Percentiles rank a stretch among this genome's conserved stretches.
phyloP scores from a whole-genome alignment of 2,888 invertebrate species.

The Tetragonula carbonaria region DNA sequence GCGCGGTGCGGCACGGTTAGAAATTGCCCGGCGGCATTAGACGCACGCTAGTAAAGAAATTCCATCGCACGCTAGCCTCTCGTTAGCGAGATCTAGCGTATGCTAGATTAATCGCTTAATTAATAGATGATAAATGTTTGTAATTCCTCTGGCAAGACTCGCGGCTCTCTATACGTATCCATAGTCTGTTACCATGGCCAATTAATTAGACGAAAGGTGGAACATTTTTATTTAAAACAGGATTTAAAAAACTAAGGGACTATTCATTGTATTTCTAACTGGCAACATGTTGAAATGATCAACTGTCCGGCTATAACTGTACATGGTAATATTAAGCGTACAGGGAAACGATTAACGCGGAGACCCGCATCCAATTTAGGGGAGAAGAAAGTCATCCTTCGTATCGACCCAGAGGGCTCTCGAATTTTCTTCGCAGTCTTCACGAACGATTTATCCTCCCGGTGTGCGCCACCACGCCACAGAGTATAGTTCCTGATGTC shows the following conservation, averaged over 20 bases:
- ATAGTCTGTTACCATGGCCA: constrained; percentile 66
- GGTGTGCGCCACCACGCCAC: constrained; percentile 54
- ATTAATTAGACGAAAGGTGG: constrained; percentile 61
- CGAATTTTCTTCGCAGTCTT: constrained; percentile 64
- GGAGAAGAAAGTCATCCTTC: constrained; percentile 36
- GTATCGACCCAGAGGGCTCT: constrained; percentile 16
- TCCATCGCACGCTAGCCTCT: constrained; percentile 58
- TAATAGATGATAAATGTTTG: constrained; percentile 75
- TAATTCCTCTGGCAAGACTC: constrained; percentile 59
- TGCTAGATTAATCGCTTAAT: constrained; percentile 74
- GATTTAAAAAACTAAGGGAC: no score
- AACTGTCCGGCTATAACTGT: no score
- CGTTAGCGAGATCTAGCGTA: constrained; percentile 56
- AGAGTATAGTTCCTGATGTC: constrained; percentile 66
- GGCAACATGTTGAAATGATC: no score
- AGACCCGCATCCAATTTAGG: constrained; percentile 8
- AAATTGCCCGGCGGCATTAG: constrained; percentile 59
- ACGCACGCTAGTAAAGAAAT: constrained; percentile 51
- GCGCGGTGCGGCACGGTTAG: constrained; percentile 12
- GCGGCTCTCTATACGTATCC: constrained; percentile 25
- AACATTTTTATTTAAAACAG: no score
- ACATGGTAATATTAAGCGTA: background rate
- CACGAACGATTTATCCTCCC: constrained; percentile 62
- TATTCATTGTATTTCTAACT: no score
- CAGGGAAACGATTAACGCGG: constrained; percentile 54